Evolutionary conservation across 1,140 invertebrate species (phyloP).

Genomic region (Pollicipes pollicipes): DNA sequence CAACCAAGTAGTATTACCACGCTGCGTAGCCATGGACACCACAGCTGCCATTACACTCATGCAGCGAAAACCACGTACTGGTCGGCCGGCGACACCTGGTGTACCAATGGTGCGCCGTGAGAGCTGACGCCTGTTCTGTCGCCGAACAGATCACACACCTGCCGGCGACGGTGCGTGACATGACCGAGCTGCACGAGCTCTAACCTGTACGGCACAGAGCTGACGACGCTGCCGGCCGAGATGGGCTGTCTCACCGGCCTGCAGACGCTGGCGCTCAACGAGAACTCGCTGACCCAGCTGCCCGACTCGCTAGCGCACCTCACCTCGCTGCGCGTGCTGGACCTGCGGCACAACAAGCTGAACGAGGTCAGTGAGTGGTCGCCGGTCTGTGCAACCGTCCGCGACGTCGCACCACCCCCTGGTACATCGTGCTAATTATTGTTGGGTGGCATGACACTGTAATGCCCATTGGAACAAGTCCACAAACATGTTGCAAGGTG

Average conservation of each 20-base stretch:
- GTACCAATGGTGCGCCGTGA: too few species aligned
- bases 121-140: too few species aligned
- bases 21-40: too few species aligned
- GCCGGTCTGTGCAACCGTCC: too few species aligned
- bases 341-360: constrained; percentile 96
- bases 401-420: too few species aligned
- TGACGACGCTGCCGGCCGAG: constrained; percentile 74
- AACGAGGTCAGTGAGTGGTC: constrained; percentile 42
- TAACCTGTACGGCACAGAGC: constrained; percentile 96
- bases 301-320: constrained; percentile 79
- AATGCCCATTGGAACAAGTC: constrained; percentile 5
- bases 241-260: constrained; percentile 82
- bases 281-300: constrained; percentile 89
- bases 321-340: constrained; percentile 73
- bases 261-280: constrained; percentile 81
- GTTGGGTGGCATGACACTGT: too few species aligned
- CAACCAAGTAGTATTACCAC: too few species aligned
- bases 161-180: constrained; percentile 71
- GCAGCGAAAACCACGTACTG: too few species aligned
- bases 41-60: too few species aligned
- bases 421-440: too few species aligned
- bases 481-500: too few species aligned
- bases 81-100: too few species aligned
- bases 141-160: constrained; percentile 36
- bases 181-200: constrained; percentile 82